Evolutionary conservation across 2,797 vertebrate species (phyloP).

Genomic region (Meda fulgida): DNA sequence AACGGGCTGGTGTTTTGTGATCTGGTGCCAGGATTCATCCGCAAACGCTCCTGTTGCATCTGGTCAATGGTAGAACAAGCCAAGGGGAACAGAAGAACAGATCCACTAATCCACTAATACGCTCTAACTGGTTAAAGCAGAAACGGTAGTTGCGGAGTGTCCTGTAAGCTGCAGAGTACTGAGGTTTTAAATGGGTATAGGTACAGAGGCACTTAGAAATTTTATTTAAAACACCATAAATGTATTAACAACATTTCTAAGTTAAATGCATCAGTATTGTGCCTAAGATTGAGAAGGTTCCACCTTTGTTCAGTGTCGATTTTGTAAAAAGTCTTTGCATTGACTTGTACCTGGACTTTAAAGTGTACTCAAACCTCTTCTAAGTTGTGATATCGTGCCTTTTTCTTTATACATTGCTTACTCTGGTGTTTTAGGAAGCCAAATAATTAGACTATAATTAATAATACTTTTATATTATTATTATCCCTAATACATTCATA

Average conservation of each 20-base stretch:
- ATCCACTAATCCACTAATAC: background rate
- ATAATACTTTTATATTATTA: background rate
- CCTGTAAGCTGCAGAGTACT: background rate
- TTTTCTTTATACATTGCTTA: background rate
- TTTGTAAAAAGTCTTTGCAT: background rate
- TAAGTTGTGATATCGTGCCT: background rate
- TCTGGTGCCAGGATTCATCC: constrained; percentile 54
- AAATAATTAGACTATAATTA: background rate
- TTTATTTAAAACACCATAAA: no score
- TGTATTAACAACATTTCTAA: background rate
- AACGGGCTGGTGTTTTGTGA: constrained; percentile 57
- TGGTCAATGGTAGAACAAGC: constrained; percentile 33
- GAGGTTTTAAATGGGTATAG: background rate
- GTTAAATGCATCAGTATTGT: background rate
- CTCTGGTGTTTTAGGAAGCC: background rate
- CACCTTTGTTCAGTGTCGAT: background rate
- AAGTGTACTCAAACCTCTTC: background rate
- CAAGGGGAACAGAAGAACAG: constrained; percentile 16
- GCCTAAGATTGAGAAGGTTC: background rate
- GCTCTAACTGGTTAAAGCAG: background rate
- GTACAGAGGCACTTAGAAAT: background rate
- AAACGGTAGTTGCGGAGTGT: background rate
- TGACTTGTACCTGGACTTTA: background rate
- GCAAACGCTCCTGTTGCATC: constrained; percentile 30
- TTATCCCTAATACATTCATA: background rate